These are phyloP conservation scores for Sturnira hondurensis DNA, from an alignment of 2,113 vertebrate species.

Conservation along the genomic window DNA sequence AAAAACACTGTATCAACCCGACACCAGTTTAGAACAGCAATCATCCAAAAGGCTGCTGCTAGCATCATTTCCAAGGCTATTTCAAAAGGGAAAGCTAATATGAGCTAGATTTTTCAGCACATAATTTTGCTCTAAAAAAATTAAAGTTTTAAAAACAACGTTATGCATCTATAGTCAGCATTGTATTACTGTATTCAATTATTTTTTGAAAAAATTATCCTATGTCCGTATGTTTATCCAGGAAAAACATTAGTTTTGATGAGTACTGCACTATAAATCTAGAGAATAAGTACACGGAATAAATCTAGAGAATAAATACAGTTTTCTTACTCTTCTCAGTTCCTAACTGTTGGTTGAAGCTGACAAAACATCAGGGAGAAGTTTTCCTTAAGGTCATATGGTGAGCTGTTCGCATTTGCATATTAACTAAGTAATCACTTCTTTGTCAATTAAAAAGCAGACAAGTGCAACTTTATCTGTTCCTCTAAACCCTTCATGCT, in stretches of 20 bases:
- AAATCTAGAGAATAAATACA: not conserved
- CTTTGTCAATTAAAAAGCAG: not conserved
- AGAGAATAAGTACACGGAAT: not conserved
- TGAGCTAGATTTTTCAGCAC: not conserved
- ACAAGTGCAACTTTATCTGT: not conserved
- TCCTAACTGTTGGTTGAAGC: not conserved
- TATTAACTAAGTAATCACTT: not conserved
- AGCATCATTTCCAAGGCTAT: not conserved
- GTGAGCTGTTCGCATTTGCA: not conserved
- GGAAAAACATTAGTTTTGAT: not conserved
- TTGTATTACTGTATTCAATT: not conserved
- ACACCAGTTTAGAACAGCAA: not conserved
- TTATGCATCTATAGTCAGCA: not conserved
- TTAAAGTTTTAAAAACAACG: not conserved
- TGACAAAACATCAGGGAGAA: not conserved
- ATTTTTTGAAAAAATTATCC: not conserved
- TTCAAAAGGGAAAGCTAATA: not conserved
- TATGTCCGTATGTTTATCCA: not conserved
- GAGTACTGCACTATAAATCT: not conserved
- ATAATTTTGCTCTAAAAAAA: not conserved
- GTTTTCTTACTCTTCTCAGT: not conserved
- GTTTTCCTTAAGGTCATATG: not conserved
- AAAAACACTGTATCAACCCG: not conserved
- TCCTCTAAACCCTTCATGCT: not conserved
- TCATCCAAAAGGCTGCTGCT: not conserved